Base-by-base conservation (phyloP, 2,113 vertebrate genomes). In the Lophotis ruficrista region DNA sequence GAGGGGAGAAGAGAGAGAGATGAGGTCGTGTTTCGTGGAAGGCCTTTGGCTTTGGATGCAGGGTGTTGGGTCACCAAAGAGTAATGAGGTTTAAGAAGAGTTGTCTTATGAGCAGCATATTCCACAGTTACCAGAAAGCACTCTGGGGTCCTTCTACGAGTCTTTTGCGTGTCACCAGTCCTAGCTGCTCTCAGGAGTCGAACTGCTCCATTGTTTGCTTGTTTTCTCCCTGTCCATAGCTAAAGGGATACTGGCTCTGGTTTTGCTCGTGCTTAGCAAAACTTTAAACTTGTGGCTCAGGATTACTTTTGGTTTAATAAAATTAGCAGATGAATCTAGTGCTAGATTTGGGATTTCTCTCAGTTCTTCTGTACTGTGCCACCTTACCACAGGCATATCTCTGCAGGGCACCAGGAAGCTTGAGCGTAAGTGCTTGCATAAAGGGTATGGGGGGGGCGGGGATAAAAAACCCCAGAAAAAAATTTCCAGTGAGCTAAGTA, bases 351-450 rank as follows among this genome's bases (percentile, higher is more conserved):
- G n/a, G 35, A 12, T 13, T n/a, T 38, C 27, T 37, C 31, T 28
- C 2, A 1, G 57, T 71, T 86, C 56, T 64, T 51, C 56, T 38
- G 7, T 68, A 9, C 41, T 0, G 0, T 37, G n/a, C 22, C 3
- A 3, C 17, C 14, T 37, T 43, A n/a, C 24, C 71, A 38, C 23
- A 33, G 10, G 6, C 28, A 1, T 72, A 11, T 78, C 33, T 68
- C 61, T 72, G 23, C n/a, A 70, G 65, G 38, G 30, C 25, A 54
- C 14, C 35, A 20, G 33, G 20, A 56, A 65, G 45, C 31, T 68
- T 82, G 23, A 66, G 70, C 5, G 0, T 43, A 37, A 57, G 18
- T 57, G 23, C 45, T 41, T 45, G 20, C 12, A 19, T 57, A 22
- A 75, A 75, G 28, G 27, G n/a, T 48, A 22, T 12, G 41, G 12